These are phyloP conservation scores for Delichon dasypus DNA, from an alignment of 2,797 vertebrate species.

Conservation along the genomic window DNA sequence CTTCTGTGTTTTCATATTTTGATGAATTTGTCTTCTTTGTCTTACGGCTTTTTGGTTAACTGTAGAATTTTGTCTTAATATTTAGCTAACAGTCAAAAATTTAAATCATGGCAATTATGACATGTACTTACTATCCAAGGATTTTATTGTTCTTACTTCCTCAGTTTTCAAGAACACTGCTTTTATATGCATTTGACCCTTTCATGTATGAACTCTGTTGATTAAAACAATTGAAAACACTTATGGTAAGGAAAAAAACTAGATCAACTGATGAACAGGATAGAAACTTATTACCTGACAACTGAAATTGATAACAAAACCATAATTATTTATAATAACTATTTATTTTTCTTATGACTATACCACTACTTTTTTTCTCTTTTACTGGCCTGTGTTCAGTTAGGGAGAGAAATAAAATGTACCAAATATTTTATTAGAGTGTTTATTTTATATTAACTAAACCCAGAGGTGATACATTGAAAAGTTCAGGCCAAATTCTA, in stretches of 20 bases:
- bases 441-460: not conserved
- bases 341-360: not conserved
- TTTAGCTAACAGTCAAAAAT: not conserved
- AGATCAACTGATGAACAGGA: not conserved
- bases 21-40: not conserved
- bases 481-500: not conserved
- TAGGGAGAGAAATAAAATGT: not conserved
- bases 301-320: not conserved
- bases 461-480: not conserved
- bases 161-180: not conserved
- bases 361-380: not conserved
- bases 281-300: not conserved
- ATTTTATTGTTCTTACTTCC: not conserved
- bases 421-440: not conserved
- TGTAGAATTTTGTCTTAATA: not conserved
- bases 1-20: not conserved
- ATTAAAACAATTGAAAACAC: not conserved
- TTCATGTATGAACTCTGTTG: not conserved
- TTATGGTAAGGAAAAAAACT: not conserved
- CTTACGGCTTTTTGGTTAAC: not conserved
- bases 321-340: not conserved
- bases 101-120: not conserved
- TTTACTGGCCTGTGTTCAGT: not conserved
- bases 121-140: not conserved
- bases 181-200: not conserved